A percentile compares a stretch with the other conserved stretches of the same genome.
Evolutionary conservation across 2,113 vertebrate species (phyloP).

Genomic region (Notothenia coriiceps): DNA sequence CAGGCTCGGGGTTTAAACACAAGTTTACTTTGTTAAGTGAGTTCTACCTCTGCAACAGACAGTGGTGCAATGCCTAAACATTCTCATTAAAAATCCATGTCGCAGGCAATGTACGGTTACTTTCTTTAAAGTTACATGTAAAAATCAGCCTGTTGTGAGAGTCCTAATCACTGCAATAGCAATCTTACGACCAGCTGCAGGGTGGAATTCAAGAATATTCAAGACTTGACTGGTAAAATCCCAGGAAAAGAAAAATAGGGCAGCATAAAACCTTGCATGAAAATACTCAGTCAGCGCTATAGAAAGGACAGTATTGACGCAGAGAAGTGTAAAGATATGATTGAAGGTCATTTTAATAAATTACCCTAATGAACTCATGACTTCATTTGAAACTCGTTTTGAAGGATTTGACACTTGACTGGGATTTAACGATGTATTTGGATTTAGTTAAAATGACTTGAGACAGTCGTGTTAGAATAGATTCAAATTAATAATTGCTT

Average conservation of each 20-base stretch:
- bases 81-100: constrained; percentile 5
- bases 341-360: not conserved
- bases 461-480: too few species aligned
- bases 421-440: too few species aligned
- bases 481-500: too few species aligned
- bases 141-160: not conserved
- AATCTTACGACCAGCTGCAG: not conserved
- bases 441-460: too few species aligned
- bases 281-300: not conserved
- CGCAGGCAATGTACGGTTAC: constrained; percentile 6
- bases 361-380: not conserved
- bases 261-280: constrained; percentile 3
- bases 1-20: not conserved
- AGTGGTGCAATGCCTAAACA: too few species aligned
- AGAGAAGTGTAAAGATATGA: not conserved
- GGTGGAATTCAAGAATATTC: not conserved
- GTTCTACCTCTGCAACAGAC: not conserved
- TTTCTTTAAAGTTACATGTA: not conserved
- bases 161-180: not conserved
- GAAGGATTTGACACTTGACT: not conserved
- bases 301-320: not conserved
- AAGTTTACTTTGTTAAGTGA: not conserved
- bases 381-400: not conserved
- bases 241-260: constrained; percentile 1
- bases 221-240: not conserved